Percentiles rank a stretch among this genome's conserved stretches.
phyloP scores from a whole-genome alignment of 2,888 invertebrate genomes.

The Tipula lateralis region DNA sequence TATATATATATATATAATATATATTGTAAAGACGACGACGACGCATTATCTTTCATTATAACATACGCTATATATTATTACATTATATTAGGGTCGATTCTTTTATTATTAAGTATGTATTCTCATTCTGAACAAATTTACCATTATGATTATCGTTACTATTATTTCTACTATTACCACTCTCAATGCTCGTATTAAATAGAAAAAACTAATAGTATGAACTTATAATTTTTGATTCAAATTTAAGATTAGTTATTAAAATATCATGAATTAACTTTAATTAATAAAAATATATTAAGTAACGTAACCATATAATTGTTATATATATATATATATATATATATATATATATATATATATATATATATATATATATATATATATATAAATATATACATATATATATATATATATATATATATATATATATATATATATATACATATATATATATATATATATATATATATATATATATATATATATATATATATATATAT shows the following conservation, averaged over 20 bases:
- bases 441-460: too few relatives aligned
- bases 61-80: background rate
- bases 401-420: too few relatives aligned
- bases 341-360: background rate
- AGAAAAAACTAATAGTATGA: background rate
- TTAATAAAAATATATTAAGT: conserved; percentile 7
- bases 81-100: conserved; percentile 14
- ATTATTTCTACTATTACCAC: background rate
- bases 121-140: background rate
- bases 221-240: conserved; percentile 29
- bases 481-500: too few relatives aligned
- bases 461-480: too few relatives aligned
- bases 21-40: background rate
- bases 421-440: too few relatives aligned
- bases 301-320: background rate
- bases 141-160: conserved; percentile 2
- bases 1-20: background rate
- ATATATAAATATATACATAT: too few relatives aligned
- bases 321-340: background rate
- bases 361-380: too few relatives aligned
- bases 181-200: background rate
- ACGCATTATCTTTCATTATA: conserved; percentile 1
- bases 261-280: conserved; percentile 28
- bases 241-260: conserved; percentile 30
- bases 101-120: conserved; percentile 14